Evolutionary conservation across 2,113 vertebrate species (phyloP).

Genomic region (Oxygymnocypris stewartii): DNA sequence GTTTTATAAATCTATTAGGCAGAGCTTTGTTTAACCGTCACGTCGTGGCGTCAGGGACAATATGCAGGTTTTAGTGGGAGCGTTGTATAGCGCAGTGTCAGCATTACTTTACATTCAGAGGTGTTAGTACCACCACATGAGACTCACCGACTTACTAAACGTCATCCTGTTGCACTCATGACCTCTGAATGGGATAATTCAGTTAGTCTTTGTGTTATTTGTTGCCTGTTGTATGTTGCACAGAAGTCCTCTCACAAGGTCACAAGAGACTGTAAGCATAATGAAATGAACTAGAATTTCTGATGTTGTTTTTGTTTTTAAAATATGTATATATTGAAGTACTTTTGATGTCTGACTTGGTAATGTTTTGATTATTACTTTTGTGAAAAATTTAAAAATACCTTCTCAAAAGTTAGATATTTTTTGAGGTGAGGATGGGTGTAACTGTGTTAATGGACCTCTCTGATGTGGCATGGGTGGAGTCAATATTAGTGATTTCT

Average conservation of each 20-base stretch:
- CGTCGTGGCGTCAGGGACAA: conserved; percentile 25
- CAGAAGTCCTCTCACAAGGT: not conserved
- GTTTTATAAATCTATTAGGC: not conserved
- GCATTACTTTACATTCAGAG: conserved; percentile 24
- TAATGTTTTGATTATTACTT: not conserved
- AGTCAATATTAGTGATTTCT: conserved; percentile 32
- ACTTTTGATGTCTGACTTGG: not conserved
- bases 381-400: too few relatives aligned
- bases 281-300: not conserved
- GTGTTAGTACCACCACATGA: conserved; percentile 29
- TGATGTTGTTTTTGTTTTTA: not conserved
- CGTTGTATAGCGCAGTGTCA: conserved; percentile 37
- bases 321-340: not conserved
- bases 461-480: not conserved
- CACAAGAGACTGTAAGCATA: not conserved
- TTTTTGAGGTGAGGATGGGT: not conserved
- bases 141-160: conserved; percentile 15
- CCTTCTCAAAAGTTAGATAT: too few relatives aligned
- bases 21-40: conserved; percentile 12
- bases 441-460: not conserved
- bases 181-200: not conserved
- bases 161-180: conserved; percentile 18
- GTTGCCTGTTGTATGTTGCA: not conserved
- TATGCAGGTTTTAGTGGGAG: conserved; percentile 37
- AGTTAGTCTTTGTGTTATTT: not conserved